Evolutionary conservation across 2,888 invertebrate species (phyloP).

Genomic region (Ormyrus labotus): DNA sequence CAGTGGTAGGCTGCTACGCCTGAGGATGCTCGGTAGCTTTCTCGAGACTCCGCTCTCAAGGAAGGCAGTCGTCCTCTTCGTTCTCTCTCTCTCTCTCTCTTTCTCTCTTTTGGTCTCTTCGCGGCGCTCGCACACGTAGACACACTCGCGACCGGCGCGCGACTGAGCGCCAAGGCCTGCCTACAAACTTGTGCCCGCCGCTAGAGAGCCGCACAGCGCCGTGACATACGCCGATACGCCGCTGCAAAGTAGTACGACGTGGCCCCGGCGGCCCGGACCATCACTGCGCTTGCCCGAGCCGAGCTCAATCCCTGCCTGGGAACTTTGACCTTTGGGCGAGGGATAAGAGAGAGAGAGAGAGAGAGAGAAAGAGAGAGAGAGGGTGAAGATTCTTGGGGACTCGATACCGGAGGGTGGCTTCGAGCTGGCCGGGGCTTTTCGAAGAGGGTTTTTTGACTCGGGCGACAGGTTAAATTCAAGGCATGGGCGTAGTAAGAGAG

Average conservation of each 20-base stretch:
- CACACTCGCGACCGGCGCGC: slow-evolving; percentile 73
- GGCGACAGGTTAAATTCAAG: slow-evolving; percentile 22
- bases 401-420: background rate
- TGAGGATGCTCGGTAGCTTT: no score
- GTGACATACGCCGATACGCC: slow-evolving; percentile 15
- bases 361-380: no score
- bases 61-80: background rate
- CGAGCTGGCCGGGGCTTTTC: background rate
- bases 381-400: background rate
- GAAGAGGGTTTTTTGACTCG: background rate
- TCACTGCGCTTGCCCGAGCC: slow-evolving; percentile 23
- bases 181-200: background rate
- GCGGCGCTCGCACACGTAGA: slow-evolving; percentile 60
- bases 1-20: no score
- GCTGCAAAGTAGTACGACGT: slow-evolving; percentile 27
- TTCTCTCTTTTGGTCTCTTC: background rate
- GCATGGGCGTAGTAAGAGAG: slow-evolving; percentile 10
- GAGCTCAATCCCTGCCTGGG: slow-evolving; percentile 18
- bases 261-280: background rate
- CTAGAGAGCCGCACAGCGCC: slow-evolving; percentile 23
- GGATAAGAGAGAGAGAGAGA: background rate
- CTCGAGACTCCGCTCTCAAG: background rate
- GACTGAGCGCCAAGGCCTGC: slow-evolving; percentile 61
- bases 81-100: background rate
- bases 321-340: slow-evolving; percentile 39